Evolutionary conservation across 2,888 invertebrate species (phyloP).

Genomic region (Parasteatoda lunata): DNA sequence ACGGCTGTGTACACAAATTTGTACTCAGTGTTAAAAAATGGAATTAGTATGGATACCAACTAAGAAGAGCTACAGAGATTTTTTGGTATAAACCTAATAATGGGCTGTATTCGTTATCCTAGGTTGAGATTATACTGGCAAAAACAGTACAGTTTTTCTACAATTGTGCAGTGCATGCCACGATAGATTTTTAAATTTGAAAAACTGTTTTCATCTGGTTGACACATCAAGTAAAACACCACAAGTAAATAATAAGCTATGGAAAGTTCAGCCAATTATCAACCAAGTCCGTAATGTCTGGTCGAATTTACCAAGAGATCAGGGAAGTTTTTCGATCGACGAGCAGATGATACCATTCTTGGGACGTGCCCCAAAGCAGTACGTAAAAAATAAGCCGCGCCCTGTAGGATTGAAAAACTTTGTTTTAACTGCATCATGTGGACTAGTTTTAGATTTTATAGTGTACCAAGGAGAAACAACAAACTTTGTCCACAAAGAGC

Average conservation of each 20-base stretch:
- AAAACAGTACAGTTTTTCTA: background rate
- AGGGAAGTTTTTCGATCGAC: slow-evolving; percentile 5
- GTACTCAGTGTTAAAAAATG: background rate
- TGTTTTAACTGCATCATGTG: background rate
- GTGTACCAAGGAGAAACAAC: slow-evolving; percentile 14
- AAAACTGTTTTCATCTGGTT: background rate
- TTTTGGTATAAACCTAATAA: background rate
- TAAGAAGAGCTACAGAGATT: background rate
- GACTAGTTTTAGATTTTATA: slow-evolving; percentile 9
- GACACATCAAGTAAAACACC: background rate
- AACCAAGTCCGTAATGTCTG: slow-evolving; percentile 4
- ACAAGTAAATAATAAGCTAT: background rate
- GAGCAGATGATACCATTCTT: slow-evolving; percentile 21
- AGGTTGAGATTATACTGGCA: slow-evolving; percentile 16
- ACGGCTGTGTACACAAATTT: slow-evolving; percentile 17
- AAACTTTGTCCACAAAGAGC: background rate
- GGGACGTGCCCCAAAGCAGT: slow-evolving; percentile 7
- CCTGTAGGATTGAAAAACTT: slow-evolving; percentile 30
- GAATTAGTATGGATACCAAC: background rate
- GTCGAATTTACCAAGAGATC: background rate
- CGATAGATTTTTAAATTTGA: slow-evolving; percentile 13
- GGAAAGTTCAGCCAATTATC: slow-evolving; percentile 13
- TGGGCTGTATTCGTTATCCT: slow-evolving; percentile 8
- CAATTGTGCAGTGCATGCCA: background rate
- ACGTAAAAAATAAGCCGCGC: slow-evolving; percentile 25